Base-by-base conservation (phyloP, 2,888 invertebrate species). In the Melanotus villosus region DNA sequence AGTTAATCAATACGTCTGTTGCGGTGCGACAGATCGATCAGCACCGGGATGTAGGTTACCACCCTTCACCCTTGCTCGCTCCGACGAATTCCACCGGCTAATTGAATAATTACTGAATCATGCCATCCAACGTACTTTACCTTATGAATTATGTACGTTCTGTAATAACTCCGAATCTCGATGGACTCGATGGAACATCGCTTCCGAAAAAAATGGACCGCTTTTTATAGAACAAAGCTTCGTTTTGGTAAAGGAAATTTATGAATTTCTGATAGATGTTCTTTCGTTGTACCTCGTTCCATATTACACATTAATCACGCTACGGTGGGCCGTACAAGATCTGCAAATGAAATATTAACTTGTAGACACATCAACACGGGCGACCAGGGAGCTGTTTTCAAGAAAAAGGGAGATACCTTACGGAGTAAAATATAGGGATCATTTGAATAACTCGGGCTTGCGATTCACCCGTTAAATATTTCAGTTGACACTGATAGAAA, bases 1-100 rank as follows among this genome's bases (percentile, higher is more conserved):
- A 21, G 38, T 62, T 50, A 59, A 65, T 65, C 65, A 59, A 65
- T 65, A 65, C 21, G 50, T 41, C 34, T 47, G 57, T 56, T 43
- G 65, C 50, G 65, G 38, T 59, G 59, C 59, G 59, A 65, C 65
- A 59, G 59, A 65, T 65, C 65, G 65, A 65, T 65, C 50, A 59
- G 65, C 59, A 57, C 58, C 26, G 34, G 50, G 50, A 62, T 62
- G 62, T 59, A 62, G 62, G 62, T 62, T 62, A 62, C 62, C 50
- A 34, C 47, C 34, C 43, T 62, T 50, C 47, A 23, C 50, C 62
- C 45, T 43, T n/a, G 19, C 41, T 26, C 9, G 32, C 59, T 19
- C 45, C 21, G 32, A 45, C 21, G 45, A 59, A 16, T 59, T 41
- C 32, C 38, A 14, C 21, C 7, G 23, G 36, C 56, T 56, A 56